Conservation (phyloP, 1,140 invertebrate species). For the Macrocentrus cingulum region DNA sequence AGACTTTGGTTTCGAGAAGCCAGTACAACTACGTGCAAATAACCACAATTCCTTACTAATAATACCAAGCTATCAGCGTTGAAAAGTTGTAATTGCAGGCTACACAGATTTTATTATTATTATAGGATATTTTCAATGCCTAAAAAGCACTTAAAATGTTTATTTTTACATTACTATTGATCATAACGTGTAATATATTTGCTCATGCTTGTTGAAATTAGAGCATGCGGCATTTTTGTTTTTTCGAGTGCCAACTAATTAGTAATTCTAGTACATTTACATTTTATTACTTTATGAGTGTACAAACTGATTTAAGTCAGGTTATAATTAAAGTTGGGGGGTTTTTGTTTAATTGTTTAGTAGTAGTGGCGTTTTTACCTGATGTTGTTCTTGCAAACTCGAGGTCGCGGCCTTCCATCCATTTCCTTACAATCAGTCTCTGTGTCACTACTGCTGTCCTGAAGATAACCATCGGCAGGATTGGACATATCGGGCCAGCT, state of each 20-base stretch:
- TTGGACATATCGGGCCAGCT: slow-evolving; percentile 58
- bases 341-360: too few relatives aligned
- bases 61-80: slow-evolving; percentile 9
- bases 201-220: too few relatives aligned
- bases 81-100: too few relatives aligned
- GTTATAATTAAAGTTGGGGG: not conserved
- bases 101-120: too few relatives aligned
- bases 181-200: too few relatives aligned
- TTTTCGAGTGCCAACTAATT: too few relatives aligned
- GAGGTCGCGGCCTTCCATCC: slow-evolving; percentile 63
- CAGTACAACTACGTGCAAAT: slow-evolving; percentile 66
- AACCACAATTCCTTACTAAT: slow-evolving; percentile 57
- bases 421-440: slow-evolving; percentile 68
- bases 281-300: too few relatives aligned
- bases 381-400: slow-evolving; percentile 68
- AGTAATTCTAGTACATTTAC: too few relatives aligned
- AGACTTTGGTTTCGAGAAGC: slow-evolving; percentile 72
- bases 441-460: slow-evolving; percentile 72
- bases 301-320: slow-evolving; percentile 13
- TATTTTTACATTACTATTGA: too few relatives aligned
- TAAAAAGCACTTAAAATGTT: too few relatives aligned
- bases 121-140: slow-evolving; percentile 26
- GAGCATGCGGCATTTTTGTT: too few relatives aligned
- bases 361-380: slow-evolving; percentile 54
- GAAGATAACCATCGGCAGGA: slow-evolving; percentile 57